These are phyloP conservation scores for Parazoanthus darwini DNA, from an alignment of 92 coral and sea anemone genomes.

Conservation along the genomic window DNA sequence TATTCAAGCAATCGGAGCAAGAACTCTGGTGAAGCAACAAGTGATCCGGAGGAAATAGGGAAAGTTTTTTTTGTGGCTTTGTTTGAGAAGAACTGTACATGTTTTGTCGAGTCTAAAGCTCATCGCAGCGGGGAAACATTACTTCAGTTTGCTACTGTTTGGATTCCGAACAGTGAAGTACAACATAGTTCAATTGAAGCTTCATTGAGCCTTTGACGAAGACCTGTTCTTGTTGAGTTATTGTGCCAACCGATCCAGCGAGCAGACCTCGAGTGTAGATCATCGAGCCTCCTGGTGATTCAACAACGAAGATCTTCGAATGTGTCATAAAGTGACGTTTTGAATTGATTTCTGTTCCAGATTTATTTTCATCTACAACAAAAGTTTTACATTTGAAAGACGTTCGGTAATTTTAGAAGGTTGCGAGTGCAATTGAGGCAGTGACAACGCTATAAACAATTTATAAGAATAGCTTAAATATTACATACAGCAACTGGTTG, in stretches of 20 bases:
- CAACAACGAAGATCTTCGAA: slow-evolving; percentile 14
- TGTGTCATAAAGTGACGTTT: slow-evolving; percentile 43
- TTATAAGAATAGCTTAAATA: slow-evolving; percentile 80
- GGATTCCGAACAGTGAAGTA: not conserved
- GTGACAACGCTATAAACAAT: slow-evolving; percentile 59
- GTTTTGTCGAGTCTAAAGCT: slow-evolving; percentile 44
- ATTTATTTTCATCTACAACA: slow-evolving; percentile 31
- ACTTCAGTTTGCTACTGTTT: slow-evolving; percentile 24
- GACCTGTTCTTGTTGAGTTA: slow-evolving; percentile 5
- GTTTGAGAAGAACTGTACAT: slow-evolving; percentile 37
- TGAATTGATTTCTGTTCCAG: slow-evolving; percentile 34
- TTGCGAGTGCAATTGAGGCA: not conserved
- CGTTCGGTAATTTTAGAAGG: slow-evolving; percentile 21
- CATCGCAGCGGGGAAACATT: slow-evolving; percentile 37
- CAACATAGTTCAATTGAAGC: not conserved
- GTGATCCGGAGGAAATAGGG: not conserved
- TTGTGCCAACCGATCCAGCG: not conserved
- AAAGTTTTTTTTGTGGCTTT: not conserved
- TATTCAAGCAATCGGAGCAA: slow-evolving; percentile 2
- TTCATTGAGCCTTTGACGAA: not conserved
- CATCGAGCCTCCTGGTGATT: slow-evolving; percentile 1
- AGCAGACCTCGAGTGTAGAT: not conserved
- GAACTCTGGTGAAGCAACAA: slow-evolving; percentile 17
- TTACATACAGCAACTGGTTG: slow-evolving; percentile 78
- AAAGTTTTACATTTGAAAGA: slow-evolving; percentile 10